Conservation (phyloP, 2,113 vertebrate genomes). For the Neomonachus schauinslandi region DNA sequence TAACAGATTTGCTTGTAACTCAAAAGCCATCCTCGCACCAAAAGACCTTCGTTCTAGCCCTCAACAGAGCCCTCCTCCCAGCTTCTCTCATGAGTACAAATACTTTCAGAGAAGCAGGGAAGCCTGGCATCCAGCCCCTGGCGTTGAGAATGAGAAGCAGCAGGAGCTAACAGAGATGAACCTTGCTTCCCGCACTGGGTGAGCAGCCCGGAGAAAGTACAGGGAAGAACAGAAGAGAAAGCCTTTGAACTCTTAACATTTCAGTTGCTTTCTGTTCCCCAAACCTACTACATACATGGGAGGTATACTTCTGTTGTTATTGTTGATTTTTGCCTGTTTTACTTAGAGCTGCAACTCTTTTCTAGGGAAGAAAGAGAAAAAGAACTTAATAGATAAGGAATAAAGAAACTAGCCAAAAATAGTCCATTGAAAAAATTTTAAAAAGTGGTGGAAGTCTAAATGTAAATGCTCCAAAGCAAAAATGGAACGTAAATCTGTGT, state of each 20-base stretch:
- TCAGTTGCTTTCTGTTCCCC: background rate
- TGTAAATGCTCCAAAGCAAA: background rate
- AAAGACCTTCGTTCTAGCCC: background rate
- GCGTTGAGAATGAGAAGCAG: background rate
- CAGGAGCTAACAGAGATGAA: fast-evolving
- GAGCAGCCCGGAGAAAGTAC: background rate
- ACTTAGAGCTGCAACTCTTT: background rate
- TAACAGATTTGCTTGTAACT: background rate
- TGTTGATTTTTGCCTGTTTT: background rate
- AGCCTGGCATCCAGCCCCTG: background rate
- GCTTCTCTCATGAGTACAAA: background rate
- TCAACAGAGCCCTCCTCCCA: background rate
- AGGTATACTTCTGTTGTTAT: background rate
- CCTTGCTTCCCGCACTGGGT: fast-evolving
- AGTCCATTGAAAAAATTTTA: background rate
- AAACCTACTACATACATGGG: background rate
- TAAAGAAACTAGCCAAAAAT: background rate
- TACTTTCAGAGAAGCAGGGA: background rate
- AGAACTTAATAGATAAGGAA: background rate
- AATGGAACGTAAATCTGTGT: background rate
- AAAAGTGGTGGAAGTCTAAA: background rate
- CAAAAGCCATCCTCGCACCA: background rate
- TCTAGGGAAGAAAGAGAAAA: background rate
- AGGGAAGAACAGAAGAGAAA: background rate
- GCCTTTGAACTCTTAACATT: background rate